Base-by-base conservation (phyloP, 2,113 vertebrate genomes). In the Pristiophorus japonicus region DNA sequence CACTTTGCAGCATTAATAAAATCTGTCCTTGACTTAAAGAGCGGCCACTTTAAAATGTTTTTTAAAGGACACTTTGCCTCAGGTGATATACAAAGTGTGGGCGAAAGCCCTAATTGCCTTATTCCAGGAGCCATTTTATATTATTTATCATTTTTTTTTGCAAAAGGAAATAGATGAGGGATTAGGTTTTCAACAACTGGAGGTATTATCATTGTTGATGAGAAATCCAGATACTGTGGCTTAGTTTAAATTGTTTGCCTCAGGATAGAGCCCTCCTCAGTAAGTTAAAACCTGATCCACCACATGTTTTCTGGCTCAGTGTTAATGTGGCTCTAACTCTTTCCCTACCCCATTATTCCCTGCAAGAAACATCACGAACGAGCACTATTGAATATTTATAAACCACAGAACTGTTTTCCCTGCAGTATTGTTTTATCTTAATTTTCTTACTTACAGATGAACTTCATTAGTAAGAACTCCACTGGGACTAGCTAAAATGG, bases 401-500 rank as follows among this genome's bases (percentile, higher is more conserved):
- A 94, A 94, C 93, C 93, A 70, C 93, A 94, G 93, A 94, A 94
- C 42, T 94, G 93, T 94, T 94, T 94, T 94, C 93, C 93, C 93
- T 94, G 66, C 66, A 94, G 93, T 94, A 94, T 94, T 70, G 66
- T 94, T 94, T 94, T 94, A 94, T 94, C 93, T 94, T 94, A 94
- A 94, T 94, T 94, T 94, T 94, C 93, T 94, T 94, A 94, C 93
- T 94, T 94, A 94, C 93, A 94, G 93, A 94, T 94, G 93, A 94
- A 94, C 65, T 94, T 94, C 93, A 94, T 94, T 94, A 94, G 93
- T 94, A 94, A 94, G 93, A 94, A 70, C 93, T 94, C 93, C 93
- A 73, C 30, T 73, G 93, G 93, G 93, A 94, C 42, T 66, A 94
- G 38, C 93, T 67, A 94, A 94, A 94, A 94, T 94, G 93, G 93